A percentile compares a stretch with the other conserved stretches of the same genome.
phyloP scores from a whole-genome alignment of 2,797 vertebrate species.

The Tapera naevia region DNA sequence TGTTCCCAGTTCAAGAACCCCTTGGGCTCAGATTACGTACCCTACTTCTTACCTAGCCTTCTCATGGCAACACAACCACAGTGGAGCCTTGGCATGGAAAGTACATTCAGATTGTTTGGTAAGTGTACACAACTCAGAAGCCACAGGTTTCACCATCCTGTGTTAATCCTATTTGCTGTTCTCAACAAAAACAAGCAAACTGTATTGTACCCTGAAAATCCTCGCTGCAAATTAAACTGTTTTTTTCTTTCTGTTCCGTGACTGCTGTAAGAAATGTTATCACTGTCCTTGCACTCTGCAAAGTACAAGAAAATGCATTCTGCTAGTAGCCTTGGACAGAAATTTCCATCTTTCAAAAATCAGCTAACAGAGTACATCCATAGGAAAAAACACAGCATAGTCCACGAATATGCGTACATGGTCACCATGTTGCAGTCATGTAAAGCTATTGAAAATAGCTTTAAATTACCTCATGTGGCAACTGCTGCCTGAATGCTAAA shows the following conservation, averaged over 20 bases:
- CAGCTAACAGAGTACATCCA: not conserved
- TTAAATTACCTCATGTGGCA: not conserved
- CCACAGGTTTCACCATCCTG: fast-evolving
- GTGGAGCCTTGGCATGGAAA: not conserved
- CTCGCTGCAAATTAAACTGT: not conserved
- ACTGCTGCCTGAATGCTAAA: not conserved
- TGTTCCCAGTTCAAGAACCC: not conserved
- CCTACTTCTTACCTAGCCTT: not conserved
- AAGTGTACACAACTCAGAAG: fast-evolving
- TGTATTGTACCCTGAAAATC: not conserved
- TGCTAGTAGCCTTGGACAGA: not conserved
- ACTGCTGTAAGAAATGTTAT: fast-evolving
- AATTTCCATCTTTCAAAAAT: not conserved
- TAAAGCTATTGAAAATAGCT: not conserved
- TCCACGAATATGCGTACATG: not conserved
- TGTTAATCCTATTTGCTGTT: not conserved
- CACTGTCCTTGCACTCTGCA: not conserved
- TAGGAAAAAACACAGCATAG: not conserved
- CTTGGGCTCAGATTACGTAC: not conserved
- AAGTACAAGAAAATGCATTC: not conserved
- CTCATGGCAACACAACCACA: fast-evolving
- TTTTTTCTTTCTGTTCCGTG: not conserved
- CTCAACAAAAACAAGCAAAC: not conserved
- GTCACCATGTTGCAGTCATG: too few species aligned
- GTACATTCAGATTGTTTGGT: fast-evolving